Evolutionary conservation across 2,113 vertebrate genomes (phyloP).

Genomic region (Lycaon pictus): DNA sequence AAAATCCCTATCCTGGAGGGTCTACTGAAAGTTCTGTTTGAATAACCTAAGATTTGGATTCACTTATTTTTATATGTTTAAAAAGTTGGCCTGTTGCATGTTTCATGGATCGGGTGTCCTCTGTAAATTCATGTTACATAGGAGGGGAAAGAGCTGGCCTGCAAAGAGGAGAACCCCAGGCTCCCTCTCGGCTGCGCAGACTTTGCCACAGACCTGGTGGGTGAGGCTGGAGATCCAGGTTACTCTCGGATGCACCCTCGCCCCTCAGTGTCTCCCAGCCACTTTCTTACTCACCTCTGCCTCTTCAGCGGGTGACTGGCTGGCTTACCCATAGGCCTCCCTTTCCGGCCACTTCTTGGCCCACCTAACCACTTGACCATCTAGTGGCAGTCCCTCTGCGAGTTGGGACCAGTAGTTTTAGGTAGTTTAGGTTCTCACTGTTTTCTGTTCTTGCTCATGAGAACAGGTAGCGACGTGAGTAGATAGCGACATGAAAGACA

Average conservation of each 20-base stretch:
- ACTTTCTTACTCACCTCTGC: too few species aligned
- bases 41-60: neutral
- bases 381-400: accelerated
- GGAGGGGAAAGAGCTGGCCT: neutral
- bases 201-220: conserved; percentile 59
- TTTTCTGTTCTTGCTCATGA: conserved; percentile 51
- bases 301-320: accelerated
- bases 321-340: accelerated
- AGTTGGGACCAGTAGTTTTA: neutral
- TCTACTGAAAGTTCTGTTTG: conserved; percentile 5
- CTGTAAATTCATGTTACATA: conserved; percentile 57
- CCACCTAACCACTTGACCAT: neutral
- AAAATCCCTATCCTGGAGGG: neutral
- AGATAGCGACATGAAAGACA: conserved; percentile 59
- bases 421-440: conserved; percentile 59
- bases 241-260: conserved; percentile 38
- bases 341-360: neutral
- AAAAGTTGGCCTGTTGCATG: neutral
- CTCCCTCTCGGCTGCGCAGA: conserved; percentile 35
- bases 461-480: conserved; percentile 52
- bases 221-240: conserved; percentile 47
- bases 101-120: conserved; percentile 46
- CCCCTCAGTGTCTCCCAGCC: too few species aligned
- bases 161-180: conserved; percentile 40
- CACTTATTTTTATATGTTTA: neutral